Conservation (phyloP, 1,140 invertebrate species). For the Zaprionus kolodkinae region DNA sequence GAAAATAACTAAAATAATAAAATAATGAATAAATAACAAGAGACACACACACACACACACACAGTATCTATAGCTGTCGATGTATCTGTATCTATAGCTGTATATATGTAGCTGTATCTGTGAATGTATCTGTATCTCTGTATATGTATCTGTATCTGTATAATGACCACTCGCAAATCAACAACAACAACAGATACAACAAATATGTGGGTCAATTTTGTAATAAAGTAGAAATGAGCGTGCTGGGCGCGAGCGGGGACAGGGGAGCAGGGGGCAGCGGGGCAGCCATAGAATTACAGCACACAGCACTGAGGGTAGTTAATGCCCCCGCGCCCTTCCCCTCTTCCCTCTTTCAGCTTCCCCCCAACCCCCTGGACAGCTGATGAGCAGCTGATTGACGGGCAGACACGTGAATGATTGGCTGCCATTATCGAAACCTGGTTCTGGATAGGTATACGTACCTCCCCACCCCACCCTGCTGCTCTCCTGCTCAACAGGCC, state of each 20-base stretch:
- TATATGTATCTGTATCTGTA: slow-evolving; percentile 20
- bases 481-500: background rate
- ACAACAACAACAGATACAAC: slow-evolving; percentile 33
- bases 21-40: slow-evolving; percentile 81
- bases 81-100: slow-evolving; percentile 52
- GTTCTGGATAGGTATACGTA: background rate
- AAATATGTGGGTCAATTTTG: slow-evolving; percentile 81
- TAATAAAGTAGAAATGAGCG: slow-evolving; percentile 70
- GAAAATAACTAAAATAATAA: slow-evolving; percentile 69
- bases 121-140: slow-evolving; percentile 20
- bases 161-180: slow-evolving; percentile 54
- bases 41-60: slow-evolving; percentile 36
- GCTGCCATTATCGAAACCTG: slow-evolving; percentile 17
- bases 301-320: slow-evolving; percentile 8
- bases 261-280: background rate
- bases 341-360: background rate
- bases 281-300: slow-evolving; percentile 52
- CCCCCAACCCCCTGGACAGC: slow-evolving; percentile 15
- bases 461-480: no score
- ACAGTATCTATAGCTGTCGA: slow-evolving; percentile 25
- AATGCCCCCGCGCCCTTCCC: background rate
- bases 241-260: background rate
- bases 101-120: slow-evolving; percentile 36
- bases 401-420: slow-evolving; percentile 51
- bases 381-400: slow-evolving; percentile 58